These are phyloP conservation scores for Dendropsophus ebraccatus DNA, from an alignment of 2,113 vertebrate genomes.

Conservation along the genomic window DNA sequence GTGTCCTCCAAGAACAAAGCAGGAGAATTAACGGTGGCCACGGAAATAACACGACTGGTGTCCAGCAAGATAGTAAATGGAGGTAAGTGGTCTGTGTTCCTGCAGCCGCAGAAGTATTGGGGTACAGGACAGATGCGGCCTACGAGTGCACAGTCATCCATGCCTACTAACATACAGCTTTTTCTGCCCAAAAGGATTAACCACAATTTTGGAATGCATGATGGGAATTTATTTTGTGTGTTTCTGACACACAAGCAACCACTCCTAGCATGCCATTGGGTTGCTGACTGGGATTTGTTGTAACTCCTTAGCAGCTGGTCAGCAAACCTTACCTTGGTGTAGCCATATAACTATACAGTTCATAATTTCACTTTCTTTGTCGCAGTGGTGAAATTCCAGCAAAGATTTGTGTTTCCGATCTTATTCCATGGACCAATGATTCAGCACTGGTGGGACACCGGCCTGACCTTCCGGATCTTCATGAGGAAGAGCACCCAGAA, in stretches of 20 bases:
- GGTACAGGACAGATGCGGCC: no score
- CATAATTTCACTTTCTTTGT: slow-evolving; percentile 33
- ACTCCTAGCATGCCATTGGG: no score
- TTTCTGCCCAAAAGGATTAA: no score
- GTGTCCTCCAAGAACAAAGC: slow-evolving; percentile 69
- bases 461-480: slow-evolving; percentile 86
- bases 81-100: slow-evolving; percentile 70
- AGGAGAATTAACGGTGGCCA: slow-evolving; percentile 67
- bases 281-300: no score
- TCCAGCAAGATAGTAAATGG: slow-evolving; percentile 82
- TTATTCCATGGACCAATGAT: slow-evolving; percentile 73
- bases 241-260: no score
- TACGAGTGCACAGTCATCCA: no score
- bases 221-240: no score
- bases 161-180: no score
- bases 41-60: slow-evolving; percentile 77
- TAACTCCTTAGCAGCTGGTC: no score
- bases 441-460: slow-evolving; percentile 83
- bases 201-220: no score
- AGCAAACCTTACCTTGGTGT: background rate
- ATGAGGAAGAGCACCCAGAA: slow-evolving; percentile 80
- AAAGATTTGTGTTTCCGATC: slow-evolving; percentile 83
- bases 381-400: slow-evolving; percentile 87
- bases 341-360: background rate
- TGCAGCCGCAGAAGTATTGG: no score